Percentiles rank a stretch among this genome's conserved stretches.
Evolutionary conservation across 2,888 invertebrate genomes (phyloP).

Genomic region (Coremacera marginata): DNA sequence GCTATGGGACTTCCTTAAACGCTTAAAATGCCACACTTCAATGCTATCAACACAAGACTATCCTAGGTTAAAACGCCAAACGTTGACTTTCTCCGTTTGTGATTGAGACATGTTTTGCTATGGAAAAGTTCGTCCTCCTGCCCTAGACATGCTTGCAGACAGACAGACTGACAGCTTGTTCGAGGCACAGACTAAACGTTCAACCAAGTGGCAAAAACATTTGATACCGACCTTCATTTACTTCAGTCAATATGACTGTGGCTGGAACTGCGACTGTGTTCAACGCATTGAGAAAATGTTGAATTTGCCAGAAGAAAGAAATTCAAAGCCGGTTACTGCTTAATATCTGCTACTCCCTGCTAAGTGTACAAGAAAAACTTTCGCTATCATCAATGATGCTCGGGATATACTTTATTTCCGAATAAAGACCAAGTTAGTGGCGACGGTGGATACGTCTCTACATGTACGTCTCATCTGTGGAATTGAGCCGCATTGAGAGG

Average conservation of each 20-base stretch:
- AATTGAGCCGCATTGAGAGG: no score
- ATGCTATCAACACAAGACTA: neutral
- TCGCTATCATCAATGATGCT: no score
- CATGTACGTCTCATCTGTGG: neutral
- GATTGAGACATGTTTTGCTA: neutral
- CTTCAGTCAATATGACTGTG: no score
- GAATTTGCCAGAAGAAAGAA: no score
- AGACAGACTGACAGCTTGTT: neutral
- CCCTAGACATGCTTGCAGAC: neutral
- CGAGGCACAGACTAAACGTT: neutral
- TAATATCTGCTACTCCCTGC: no score
- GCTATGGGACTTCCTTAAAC: no score
- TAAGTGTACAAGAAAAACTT: no score
- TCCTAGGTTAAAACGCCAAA: neutral
- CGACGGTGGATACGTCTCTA: neutral
- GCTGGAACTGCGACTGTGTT: no score
- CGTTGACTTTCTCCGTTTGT: neutral
- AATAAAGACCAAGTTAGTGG: neutral
- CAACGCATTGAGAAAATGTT: no score
- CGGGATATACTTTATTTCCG: no score
- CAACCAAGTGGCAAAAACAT: constrained; percentile 5
- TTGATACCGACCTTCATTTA: neutral
- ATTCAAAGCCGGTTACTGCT: no score
- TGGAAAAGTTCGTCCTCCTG: neutral
- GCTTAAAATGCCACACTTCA: no score